Conservation (phyloP, 2,113 vertebrate species). For the Eudyptes chrysolophus region DNA sequence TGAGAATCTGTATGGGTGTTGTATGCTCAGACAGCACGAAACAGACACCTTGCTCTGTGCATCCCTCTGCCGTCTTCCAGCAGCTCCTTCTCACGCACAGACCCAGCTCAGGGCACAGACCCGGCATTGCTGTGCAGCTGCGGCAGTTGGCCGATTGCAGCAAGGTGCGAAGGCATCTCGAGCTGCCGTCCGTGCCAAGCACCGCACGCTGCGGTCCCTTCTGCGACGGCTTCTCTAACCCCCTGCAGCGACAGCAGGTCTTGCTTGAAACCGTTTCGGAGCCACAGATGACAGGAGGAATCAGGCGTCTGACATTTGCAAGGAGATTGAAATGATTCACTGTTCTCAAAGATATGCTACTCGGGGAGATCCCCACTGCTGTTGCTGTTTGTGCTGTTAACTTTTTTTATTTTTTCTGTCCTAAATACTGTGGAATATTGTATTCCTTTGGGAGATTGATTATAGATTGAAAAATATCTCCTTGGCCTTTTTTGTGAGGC, state of each 20-base stretch:
- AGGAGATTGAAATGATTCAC: slow-evolving; percentile 33
- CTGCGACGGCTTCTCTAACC: background rate
- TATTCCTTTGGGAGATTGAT: background rate
- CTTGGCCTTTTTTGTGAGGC: background rate
- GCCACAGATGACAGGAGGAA: background rate
- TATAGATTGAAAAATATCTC: background rate
- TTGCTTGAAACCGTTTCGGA: background rate
- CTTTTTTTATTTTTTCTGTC: background rate
- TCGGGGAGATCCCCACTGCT: background rate
- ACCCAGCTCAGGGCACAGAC: fast-evolving
- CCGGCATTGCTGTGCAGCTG: fast-evolving
- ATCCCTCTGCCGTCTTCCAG: background rate
- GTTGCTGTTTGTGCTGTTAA: background rate
- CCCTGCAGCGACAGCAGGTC: slow-evolving; percentile 15
- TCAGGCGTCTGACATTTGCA: slow-evolving; percentile 54
- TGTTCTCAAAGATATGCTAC: background rate
- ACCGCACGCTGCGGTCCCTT: background rate
- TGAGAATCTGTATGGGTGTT: fast-evolving
- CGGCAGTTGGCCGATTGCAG: background rate
- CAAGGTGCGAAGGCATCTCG: background rate
- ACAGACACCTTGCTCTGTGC: too few relatives aligned
- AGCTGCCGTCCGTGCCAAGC: background rate
- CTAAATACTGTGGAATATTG: background rate
- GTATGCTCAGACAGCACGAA: background rate
- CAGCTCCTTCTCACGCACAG: background rate